Percentiles rank a stretch among this genome's conserved stretches.
Conservation (phyloP, 2,113 vertebrate genomes). For the Seriola dumerili region DNA sequence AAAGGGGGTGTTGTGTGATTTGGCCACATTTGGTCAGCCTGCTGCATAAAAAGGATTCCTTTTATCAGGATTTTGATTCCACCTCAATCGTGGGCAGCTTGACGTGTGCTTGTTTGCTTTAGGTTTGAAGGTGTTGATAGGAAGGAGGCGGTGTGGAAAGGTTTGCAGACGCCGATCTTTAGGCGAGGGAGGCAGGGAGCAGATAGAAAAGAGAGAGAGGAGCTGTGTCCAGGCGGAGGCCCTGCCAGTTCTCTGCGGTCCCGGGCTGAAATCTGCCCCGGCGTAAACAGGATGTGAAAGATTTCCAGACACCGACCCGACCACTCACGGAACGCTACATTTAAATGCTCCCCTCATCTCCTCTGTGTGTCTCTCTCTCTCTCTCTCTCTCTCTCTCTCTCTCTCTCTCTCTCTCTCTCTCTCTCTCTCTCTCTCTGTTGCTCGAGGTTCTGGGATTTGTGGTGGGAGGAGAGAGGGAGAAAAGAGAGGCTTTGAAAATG, state of each 20-base stretch:
- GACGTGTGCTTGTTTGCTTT: slow-evolving; percentile 64
- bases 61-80: slow-evolving; percentile 48
- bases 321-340: slow-evolving; percentile 85
- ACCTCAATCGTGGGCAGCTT: background rate
- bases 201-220: slow-evolving; percentile 66
- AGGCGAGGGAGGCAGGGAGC: slow-evolving; percentile 46
- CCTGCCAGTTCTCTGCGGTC: slow-evolving; percentile 82
- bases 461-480: slow-evolving; percentile 81
- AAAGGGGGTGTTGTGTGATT: slow-evolving; percentile 51
- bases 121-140: slow-evolving; percentile 70
- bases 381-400: slow-evolving; percentile 54
- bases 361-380: slow-evolving; percentile 51
- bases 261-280: slow-evolving; percentile 78
- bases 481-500: slow-evolving; percentile 81
- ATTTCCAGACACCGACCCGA: slow-evolving; percentile 85
- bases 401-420: slow-evolving; percentile 48
- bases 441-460: slow-evolving; percentile 84
- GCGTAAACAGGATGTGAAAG: slow-evolving; percentile 89
- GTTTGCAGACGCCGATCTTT: slow-evolving; percentile 61
- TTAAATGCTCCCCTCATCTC: slow-evolving; percentile 82
- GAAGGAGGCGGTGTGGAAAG: slow-evolving; percentile 53
- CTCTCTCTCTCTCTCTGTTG: slow-evolving; percentile 37
- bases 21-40: slow-evolving; percentile 32
- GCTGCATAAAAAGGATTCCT: slow-evolving; percentile 54
- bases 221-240: slow-evolving; percentile 76